Evolutionary conservation across 2,888 invertebrate species (phyloP).

Genomic region (Strigamia crassipes): DNA sequence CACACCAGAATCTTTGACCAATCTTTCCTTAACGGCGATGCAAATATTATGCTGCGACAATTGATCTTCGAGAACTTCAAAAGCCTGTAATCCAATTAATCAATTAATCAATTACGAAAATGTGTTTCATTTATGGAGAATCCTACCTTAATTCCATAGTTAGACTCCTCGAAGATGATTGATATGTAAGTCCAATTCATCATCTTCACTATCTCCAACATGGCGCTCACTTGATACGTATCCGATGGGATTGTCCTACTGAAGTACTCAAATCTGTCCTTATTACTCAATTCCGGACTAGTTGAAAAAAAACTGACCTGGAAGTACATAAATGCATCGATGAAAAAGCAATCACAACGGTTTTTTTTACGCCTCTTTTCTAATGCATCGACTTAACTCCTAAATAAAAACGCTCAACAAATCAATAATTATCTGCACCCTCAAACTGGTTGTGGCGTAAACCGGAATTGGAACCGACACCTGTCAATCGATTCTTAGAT

Average conservation of each 20-base stretch:
- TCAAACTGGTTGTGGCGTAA: background rate
- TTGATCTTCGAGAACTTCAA: constrained; percentile 87
- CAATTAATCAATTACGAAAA: background rate
- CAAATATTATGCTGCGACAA: constrained; percentile 83
- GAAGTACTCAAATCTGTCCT: constrained; percentile 92
- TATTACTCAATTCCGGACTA: constrained; percentile 90
- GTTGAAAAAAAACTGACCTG: constrained; percentile 96
- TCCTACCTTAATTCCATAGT: constrained; percentile 88
- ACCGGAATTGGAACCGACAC: background rate
- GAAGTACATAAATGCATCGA: constrained; percentile 52
- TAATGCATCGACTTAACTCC: too few species aligned
- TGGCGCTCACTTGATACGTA: constrained; percentile 90
- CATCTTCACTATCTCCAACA: constrained; percentile 86
- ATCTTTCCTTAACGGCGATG: constrained; percentile 90
- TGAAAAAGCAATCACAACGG: background rate
- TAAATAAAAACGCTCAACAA: background rate
- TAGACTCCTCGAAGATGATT: constrained; percentile 93
- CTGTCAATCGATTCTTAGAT: background rate
- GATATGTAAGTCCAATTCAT: constrained; percentile 94
- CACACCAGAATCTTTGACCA: constrained; percentile 94
- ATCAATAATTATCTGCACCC: background rate
- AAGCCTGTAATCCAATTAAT: constrained; percentile 70
- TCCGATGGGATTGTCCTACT: constrained; percentile 93
- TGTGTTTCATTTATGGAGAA: background rate
- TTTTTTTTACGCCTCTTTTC: background rate